These are phyloP conservation scores for Psittacula echo DNA, from an alignment of 2,797 vertebrate genomes.

Conservation along the genomic window DNA sequence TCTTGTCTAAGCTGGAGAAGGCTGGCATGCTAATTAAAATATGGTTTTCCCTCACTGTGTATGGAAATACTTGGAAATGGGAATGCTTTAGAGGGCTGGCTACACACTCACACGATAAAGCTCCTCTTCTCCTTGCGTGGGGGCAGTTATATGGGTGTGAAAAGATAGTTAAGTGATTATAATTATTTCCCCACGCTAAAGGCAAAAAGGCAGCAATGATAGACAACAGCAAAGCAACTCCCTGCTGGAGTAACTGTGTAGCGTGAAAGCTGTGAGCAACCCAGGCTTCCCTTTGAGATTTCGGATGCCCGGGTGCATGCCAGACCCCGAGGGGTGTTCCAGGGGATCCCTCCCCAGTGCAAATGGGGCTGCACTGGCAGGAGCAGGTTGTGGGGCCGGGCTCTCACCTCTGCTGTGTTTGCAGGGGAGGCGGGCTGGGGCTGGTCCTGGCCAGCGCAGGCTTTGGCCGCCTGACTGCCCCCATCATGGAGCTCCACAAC, in stretches of 20 bases:
- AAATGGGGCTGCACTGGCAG: background rate
- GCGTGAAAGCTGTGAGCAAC: background rate
- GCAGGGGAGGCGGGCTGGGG: conserved; percentile 91
- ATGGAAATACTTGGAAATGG: background rate
- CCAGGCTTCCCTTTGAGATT: background rate
- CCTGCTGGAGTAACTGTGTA: background rate
- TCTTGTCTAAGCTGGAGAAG: background rate
- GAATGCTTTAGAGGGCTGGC: background rate
- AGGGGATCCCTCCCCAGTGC: background rate
- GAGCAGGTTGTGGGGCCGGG: background rate
- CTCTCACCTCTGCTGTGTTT: background rate
- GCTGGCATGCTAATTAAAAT: background rate
- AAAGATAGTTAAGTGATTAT: background rate
- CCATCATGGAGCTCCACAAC: conserved; percentile 98
- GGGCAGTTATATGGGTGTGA: background rate
- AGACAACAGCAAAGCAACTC: background rate
- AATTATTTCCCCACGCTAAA: background rate
- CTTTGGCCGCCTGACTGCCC: conserved; percentile 94
- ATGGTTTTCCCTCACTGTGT: background rate
- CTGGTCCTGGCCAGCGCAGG: conserved; percentile 94
- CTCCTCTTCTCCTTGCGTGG: background rate
- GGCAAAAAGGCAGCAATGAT: background rate
- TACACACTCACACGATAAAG: rapidly evolving
- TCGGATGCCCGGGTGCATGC: rapidly evolving
- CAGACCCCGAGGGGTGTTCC: background rate